A percentile compares a stretch with the other conserved stretches of the same genome.
Conservation (phyloP, 2,888 invertebrate species). For the Chydorus sphaericus region DNA sequence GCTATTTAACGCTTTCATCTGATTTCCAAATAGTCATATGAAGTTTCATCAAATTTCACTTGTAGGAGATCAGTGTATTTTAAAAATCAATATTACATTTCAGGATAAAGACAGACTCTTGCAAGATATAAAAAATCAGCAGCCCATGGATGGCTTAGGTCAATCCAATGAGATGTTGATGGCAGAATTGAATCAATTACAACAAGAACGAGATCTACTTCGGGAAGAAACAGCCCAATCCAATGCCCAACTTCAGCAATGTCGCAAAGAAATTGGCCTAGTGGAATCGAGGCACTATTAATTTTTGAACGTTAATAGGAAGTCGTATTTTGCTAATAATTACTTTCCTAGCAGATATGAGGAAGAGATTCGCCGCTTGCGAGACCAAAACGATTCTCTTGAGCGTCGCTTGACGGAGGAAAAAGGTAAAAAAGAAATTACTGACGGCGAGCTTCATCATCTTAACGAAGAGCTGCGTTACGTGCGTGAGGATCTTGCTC, state of each 20-base stretch:
- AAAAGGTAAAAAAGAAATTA: neutral
- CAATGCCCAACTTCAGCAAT: conserved; percentile 1
- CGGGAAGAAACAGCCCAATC: conserved; percentile 12
- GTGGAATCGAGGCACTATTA: neutral
- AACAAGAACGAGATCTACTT: conserved; percentile 14
- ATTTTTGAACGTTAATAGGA: neutral
- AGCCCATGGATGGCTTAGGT: conserved; percentile 1
- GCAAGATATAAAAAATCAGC: conserved; percentile 8
- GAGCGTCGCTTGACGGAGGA: conserved; percentile 7
- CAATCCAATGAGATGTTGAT: neutral
- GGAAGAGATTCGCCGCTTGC: conserved; percentile 6
- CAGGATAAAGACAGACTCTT: conserved; percentile 12
- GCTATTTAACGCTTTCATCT: too few species aligned
- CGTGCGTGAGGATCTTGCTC: conserved; percentile 9
- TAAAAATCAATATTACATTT: neutral
- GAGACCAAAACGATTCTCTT: neutral
- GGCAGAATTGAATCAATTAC: conserved; percentile 10
- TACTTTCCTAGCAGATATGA: conserved; percentile 8
- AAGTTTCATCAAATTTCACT: too few species aligned
- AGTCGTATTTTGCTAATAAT: neutral
- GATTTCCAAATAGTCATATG: too few species aligned
- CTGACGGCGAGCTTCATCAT: neutral
- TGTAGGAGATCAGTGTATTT: neutral
- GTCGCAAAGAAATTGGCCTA: conserved; percentile 1
- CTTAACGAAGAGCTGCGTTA: conserved; percentile 10